phyloP scores from a whole-genome alignment of 2,797 vertebrate genomes.

The Ptychobarbus kaznakovi region DNA sequence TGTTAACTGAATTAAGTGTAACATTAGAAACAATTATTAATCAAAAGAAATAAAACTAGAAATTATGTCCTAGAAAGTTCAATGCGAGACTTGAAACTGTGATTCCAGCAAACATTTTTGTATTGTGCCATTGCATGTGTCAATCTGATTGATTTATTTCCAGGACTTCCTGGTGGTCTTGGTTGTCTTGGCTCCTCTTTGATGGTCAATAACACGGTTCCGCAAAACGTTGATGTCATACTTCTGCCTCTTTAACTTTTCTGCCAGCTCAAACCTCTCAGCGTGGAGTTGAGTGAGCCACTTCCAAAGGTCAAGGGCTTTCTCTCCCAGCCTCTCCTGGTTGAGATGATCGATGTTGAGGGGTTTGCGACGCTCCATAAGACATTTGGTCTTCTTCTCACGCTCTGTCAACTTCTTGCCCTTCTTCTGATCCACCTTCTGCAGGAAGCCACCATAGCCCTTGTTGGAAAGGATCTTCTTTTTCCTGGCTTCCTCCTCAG shows the following conservation, averaged over 20 bases:
- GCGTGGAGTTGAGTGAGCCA: conserved; percentile 80
- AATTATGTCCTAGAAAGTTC: conserved; percentile 2
- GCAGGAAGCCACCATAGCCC: conserved; percentile 80
- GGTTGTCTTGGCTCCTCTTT: conserved; percentile 75
- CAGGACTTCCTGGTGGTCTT: conserved; percentile 76
- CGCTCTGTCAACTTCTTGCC: conserved; percentile 81
- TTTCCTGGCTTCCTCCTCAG: conserved; percentile 83
- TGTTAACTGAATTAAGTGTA: background rate
- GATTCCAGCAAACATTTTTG: background rate
- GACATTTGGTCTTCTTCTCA: conserved; percentile 83
- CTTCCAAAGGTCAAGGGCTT: conserved; percentile 78
- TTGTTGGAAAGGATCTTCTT: conserved; percentile 82
- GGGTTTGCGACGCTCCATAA: conserved; percentile 78
- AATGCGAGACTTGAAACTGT: background rate
- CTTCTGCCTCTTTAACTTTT: conserved; percentile 81
- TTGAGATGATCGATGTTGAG: conserved; percentile 83
- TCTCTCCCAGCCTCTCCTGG: conserved; percentile 81
- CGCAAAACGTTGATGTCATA: conserved; percentile 80
- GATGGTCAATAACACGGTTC: conserved; percentile 82
- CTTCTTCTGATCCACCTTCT: conserved; percentile 82
- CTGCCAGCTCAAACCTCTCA: conserved; percentile 80
- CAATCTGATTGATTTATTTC: conserved; percentile 68
- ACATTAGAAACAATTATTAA: background rate
- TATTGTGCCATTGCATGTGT: conserved; percentile 4
- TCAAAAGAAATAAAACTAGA: background rate